phyloP scores from a whole-genome alignment of 2,888 invertebrate species.

The Oeneis ivallda region DNA sequence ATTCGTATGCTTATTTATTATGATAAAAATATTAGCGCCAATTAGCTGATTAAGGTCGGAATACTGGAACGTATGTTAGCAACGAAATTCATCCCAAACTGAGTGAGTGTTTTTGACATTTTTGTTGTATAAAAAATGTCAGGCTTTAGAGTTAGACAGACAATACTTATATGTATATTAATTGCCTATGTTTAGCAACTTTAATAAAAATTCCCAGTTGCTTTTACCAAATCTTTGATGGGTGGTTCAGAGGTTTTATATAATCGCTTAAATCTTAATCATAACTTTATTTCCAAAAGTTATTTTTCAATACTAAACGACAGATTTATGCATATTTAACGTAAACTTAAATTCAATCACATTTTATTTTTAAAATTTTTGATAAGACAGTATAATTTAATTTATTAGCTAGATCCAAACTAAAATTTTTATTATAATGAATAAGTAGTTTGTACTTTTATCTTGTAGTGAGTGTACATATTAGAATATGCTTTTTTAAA shows the following conservation, averaged over 20 bases:
- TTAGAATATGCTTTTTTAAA: not conserved
- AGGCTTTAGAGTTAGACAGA: too few relatives aligned
- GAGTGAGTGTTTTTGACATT: too few relatives aligned
- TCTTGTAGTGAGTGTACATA: conserved; percentile 1
- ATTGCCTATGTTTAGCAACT: too few relatives aligned
- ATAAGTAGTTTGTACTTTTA: not conserved
- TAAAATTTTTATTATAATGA: not conserved
- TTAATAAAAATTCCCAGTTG: too few relatives aligned
- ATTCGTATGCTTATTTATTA: not conserved
- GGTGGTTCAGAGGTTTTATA: too few relatives aligned
- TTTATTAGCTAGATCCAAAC: not conserved
- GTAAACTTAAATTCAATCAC: not conserved
- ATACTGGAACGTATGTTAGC: not conserved
- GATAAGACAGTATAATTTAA: not conserved
- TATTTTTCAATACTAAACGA: too few relatives aligned
- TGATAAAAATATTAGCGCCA: conserved; percentile 6
- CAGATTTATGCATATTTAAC: not conserved
- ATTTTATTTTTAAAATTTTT: not conserved
- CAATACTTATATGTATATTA: too few relatives aligned
- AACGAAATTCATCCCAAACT: too few relatives aligned
- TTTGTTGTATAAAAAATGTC: too few relatives aligned
- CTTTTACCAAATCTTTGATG: too few relatives aligned
- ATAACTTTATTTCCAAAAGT: too few relatives aligned
- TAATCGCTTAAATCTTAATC: too few relatives aligned
- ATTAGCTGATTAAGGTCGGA: not conserved